Evolutionary conservation across 2,113 vertebrate species (phyloP), one percentile per base, ranked within the genome.

Genomic region (Mus pahari): DNA sequence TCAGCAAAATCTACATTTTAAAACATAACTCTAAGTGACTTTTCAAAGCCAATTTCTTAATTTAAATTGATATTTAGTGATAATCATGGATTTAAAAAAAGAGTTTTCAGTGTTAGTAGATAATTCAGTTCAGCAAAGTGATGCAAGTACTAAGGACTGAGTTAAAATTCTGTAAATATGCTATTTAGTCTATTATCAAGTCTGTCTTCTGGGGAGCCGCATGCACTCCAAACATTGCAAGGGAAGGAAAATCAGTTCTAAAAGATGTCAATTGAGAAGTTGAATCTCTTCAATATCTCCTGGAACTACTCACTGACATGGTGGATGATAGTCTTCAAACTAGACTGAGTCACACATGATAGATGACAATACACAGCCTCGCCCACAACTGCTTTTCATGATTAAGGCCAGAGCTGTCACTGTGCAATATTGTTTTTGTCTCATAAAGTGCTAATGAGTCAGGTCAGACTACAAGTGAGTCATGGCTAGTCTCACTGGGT

Each of bases 391-490:
- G 7, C 71, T 96, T 79, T 82, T 89, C 68, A 71, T 86, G 1
- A 90, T 79, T 90, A 84, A 7, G 31, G 60, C 6, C 36, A 70
- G 91, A 94, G 19, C 45, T 84, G 16, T 90, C 84, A 75, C 5
- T 58, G 36, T 58, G 24, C 8, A 22, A 60, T 42, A 73, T 74
- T 55, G 68, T 28, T 28, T 55, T 83, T 91, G 55, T 12, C 91
- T 92, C 86, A n/a, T 12, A 74, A 71, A 92, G 14, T 74, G 45
- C 31, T 79, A 90, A 90, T 83, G 74, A 93, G 92, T 84, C 71
- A 64, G 31, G 89, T 79, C 12, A 74, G 39, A 36, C 62, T 84
- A 14, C 78, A 93, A 92, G 7, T 73, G 68, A 92, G n/a, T 93
- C 73, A 94, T 45, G 4, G 28, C 2, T 24, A 24, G 55, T 5